Conservation (phyloP, 2,888 invertebrate genomes). For the Meiosimyza decipiens region DNA sequence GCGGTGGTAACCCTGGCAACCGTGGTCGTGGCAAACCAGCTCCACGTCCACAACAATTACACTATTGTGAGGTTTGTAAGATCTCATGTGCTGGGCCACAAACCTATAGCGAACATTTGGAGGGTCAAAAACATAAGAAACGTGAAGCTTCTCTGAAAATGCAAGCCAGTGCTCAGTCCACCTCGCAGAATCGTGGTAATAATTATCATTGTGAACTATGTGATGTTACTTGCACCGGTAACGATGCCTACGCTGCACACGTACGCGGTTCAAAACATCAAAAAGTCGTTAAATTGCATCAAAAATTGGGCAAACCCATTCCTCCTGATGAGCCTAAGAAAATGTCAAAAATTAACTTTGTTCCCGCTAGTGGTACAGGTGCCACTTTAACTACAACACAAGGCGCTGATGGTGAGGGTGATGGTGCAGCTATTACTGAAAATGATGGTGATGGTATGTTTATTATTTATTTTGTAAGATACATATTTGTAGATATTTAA, state of each 20-base stretch:
- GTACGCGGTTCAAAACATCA: slow-evolving; percentile 98
- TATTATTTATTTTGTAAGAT: neutral
- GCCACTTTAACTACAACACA: slow-evolving; percentile 39
- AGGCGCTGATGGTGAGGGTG: slow-evolving; percentile 38
- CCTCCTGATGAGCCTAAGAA: slow-evolving; percentile 95
- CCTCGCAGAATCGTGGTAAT: slow-evolving; percentile 73
- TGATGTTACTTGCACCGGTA: slow-evolving; percentile 98
- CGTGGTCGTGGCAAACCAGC: slow-evolving; percentile 70
- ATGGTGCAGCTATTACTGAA: slow-evolving; percentile 40
- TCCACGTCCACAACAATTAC: slow-evolving; percentile 91
- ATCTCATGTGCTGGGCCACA: slow-evolving; percentile 97
- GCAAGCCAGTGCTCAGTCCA: slow-evolving; percentile 74
- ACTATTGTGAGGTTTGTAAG: slow-evolving; percentile 99
- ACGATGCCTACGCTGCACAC: slow-evolving; percentile 98
- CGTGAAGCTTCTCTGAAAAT: slow-evolving; percentile 89
- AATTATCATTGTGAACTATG: slow-evolving; percentile 91
- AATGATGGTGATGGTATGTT: slow-evolving; percentile 41
- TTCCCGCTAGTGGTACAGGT: slow-evolving; percentile 61
- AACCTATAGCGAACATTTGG: slow-evolving; percentile 95
- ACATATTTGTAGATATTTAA: neutral
- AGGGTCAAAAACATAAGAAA: slow-evolving; percentile 99
- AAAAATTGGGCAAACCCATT: slow-evolving; percentile 96
- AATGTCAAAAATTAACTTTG: slow-evolving; percentile 70
- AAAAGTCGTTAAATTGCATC: slow-evolving; percentile 96
- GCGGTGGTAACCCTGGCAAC: slow-evolving; percentile 49